Percentiles rank a stretch among this genome's conserved stretches.
Conservation (phyloP, 2,113 vertebrate species). For the Origma solitaria region DNA sequence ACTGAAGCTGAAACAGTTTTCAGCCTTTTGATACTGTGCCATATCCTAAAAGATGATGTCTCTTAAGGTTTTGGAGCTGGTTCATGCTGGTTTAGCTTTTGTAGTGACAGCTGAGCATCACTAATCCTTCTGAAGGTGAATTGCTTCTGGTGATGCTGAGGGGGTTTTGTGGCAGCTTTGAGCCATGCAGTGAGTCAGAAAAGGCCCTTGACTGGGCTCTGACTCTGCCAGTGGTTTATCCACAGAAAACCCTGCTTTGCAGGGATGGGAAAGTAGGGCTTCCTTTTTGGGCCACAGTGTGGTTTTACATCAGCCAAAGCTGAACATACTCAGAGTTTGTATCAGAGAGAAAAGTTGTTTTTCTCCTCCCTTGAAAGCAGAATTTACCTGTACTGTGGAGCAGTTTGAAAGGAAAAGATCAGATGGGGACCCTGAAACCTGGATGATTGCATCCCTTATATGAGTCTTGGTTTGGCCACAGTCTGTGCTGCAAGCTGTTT, state of each 20-base stretch:
- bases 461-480: background rate
- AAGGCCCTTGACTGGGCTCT: background rate
- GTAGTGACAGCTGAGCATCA: background rate
- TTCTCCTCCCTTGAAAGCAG: background rate
- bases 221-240: background rate
- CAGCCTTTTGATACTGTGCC: background rate
- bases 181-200: background rate
- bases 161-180: background rate
- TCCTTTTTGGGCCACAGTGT: background rate
- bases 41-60: background rate
- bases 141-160: background rate
- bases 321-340: accelerated
- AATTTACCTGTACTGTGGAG: background rate
- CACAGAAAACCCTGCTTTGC: background rate
- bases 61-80: background rate
- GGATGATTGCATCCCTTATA: background rate
- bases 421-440: background rate
- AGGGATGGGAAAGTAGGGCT: background rate
- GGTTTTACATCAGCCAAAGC: background rate
- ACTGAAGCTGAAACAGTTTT: background rate
- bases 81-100: background rate
- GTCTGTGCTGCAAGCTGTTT: background rate
- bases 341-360: background rate
- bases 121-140: background rate
- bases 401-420: background rate